phyloP scores from a whole-genome alignment of 2,797 vertebrate species.

The Esox masquinongy region DNA sequence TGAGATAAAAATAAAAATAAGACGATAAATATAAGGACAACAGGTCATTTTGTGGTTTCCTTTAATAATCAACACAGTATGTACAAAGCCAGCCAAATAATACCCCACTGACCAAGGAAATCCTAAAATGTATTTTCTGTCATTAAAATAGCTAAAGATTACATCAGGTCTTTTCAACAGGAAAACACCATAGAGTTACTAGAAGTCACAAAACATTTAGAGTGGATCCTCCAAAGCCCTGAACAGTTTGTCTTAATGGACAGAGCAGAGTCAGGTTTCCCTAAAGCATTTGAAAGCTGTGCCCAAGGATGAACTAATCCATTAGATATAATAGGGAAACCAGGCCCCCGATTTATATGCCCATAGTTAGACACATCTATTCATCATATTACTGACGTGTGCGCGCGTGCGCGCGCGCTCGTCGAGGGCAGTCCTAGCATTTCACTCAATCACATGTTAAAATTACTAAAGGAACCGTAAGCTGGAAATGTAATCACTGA shows the following conservation, averaged over 20 bases:
- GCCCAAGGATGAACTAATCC: too few species aligned
- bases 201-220: not conserved
- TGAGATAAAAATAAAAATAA: too few species aligned
- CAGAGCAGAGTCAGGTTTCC: not conserved
- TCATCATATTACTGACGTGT: not conserved
- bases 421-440: not conserved
- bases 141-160: constrained; percentile 66
- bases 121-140: constrained; percentile 58
- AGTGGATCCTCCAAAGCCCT: not conserved
- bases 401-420: not conserved
- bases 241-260: not conserved
- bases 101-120: constrained; percentile 53
- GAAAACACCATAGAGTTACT: constrained; percentile 40
- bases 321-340: too few species aligned
- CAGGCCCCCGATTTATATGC: not conserved
- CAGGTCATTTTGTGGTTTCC: constrained; percentile 66
- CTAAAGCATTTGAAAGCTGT: too few species aligned
- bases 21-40: not conserved
- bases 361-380: not conserved
- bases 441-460: constrained; percentile 7
- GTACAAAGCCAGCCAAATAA: constrained; percentile 79
- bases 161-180: constrained; percentile 46
- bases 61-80: constrained; percentile 83
- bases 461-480: constrained; percentile 7
- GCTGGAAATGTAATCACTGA: not conserved